A percentile compares a stretch with the other conserved stretches of the same genome.
Conservation (phyloP, 2,113 vertebrate species). For the Poeciliopsis occidentalis region DNA sequence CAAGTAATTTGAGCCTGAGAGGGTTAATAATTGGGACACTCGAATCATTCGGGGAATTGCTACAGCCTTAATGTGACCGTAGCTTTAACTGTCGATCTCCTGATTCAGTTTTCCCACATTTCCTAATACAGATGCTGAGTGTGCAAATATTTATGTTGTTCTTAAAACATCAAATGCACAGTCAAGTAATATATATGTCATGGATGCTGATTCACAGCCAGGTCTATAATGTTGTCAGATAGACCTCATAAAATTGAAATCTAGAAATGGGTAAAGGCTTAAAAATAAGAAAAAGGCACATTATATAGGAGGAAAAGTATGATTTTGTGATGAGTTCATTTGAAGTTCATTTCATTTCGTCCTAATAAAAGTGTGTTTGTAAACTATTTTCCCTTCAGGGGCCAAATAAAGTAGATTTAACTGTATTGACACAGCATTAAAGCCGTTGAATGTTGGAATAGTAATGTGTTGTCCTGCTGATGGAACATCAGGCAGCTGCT, state of each 20-base stretch:
- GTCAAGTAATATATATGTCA: constrained; percentile 5
- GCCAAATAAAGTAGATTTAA: constrained; percentile 74
- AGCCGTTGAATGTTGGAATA: constrained; percentile 62
- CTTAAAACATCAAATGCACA: constrained; percentile 24
- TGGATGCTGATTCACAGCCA: neutral
- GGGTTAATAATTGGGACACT: too few relatives aligned
- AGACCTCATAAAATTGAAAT: constrained; percentile 17
- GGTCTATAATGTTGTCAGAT: neutral
- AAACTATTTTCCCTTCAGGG: constrained; percentile 63
- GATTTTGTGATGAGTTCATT: constrained; percentile 58
- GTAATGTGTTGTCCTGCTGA: constrained; percentile 68
- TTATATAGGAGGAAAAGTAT: constrained; percentile 30
- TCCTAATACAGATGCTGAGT: neutral
- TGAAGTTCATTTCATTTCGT: constrained; percentile 63
- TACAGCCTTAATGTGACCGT: too few relatives aligned
- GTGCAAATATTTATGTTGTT: neutral
- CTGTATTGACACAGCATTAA: constrained; percentile 70
- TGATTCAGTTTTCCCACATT: neutral
- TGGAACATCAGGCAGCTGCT: constrained; percentile 67
- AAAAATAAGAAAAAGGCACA: constrained; percentile 15
- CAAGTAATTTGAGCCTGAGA: too few relatives aligned
- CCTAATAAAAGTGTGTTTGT: constrained; percentile 54
- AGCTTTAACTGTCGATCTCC: too few relatives aligned
- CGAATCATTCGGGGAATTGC: too few relatives aligned
- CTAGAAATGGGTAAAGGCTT: constrained; percentile 3